phyloP scores from a whole-genome alignment of 2,888 invertebrate genomes.

The Syrphus vitripennis region DNA sequence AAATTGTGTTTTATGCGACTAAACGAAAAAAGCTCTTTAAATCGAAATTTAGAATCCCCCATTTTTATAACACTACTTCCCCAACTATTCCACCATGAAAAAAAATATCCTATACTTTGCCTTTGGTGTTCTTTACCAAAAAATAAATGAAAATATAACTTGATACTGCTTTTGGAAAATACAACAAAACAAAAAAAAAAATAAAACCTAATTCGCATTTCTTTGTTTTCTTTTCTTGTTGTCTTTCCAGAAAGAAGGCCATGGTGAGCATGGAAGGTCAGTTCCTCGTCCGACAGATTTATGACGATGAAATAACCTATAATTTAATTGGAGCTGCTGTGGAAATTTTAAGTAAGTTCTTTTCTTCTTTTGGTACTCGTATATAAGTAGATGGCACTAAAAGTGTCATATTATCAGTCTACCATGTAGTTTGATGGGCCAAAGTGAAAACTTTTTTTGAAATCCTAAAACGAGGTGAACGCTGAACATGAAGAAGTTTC shows the following conservation, averaged over 20 bases:
- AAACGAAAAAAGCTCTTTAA: too few relatives aligned
- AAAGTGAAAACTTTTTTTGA: not conserved
- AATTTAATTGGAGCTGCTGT: constrained; percentile 96
- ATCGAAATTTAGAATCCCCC: too few relatives aligned
- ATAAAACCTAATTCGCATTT: not conserved
- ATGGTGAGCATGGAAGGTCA: constrained; percentile 97
- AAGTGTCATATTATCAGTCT: not conserved
- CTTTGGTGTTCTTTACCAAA: not conserved
- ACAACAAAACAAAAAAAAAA: not conserved
- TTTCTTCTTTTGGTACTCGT: not conserved
- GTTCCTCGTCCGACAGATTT: constrained; percentile 95
- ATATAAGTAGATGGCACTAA: not conserved
- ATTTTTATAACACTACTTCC: not conserved
- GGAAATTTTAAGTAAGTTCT: constrained; percentile 91
- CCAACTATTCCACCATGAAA: not conserved
- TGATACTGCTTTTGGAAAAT: not conserved
- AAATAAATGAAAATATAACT: not conserved
- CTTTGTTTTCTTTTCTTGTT: constrained; percentile 57
- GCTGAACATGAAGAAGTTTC: constrained; percentile 23
- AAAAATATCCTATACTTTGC: not conserved
- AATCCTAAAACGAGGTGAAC: not conserved
- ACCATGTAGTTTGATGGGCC: not conserved
- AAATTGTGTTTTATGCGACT: too few relatives aligned
- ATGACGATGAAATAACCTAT: constrained; percentile 97
- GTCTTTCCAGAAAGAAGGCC: constrained; percentile 90